Evolutionary conservation across 2,888 invertebrate species (phyloP), one percentile per base, ranked within the genome.

Genomic region (Polydrusus pterygomalis): DNA sequence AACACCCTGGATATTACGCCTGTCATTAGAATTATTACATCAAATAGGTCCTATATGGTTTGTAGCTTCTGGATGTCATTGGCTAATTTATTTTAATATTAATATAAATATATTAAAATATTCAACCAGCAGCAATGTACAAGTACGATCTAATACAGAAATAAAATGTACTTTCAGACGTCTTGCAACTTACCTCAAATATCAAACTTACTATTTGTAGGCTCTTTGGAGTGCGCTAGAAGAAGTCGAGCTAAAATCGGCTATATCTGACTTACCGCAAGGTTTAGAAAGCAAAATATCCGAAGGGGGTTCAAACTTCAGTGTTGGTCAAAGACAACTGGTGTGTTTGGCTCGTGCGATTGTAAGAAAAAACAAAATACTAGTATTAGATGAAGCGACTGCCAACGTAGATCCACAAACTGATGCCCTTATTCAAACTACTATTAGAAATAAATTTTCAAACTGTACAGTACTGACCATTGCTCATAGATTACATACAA

Each of bases 401-500:
- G 94, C 95, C 54, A 95, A 95, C 84, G 94, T 95, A 0, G 95
- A 95, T 87, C 93, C 92, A 0, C 91, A 92, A 76, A 95, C 95
- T 34, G 95, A 95, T 83, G 91, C 90, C 1, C 86, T 95, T 10
- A 95, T 96, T 79, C 95, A 96, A 84, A 89, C 88, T 20, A 94
- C 95, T 0, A 95, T 96, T 76, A 89, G 94, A 77, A 89, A 88
- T 63, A 94, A 94, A 85, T 95, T 95, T 84, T 89, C 89, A 0
- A 89, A 91, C n/a, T 95, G 95, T 85, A 95, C 95, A 0, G 95
- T 96, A 49, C 89, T 96, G 40, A 95, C 95, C 0, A 94, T 96
- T 60, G 96, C 96, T 30, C 96, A 96, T 87, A 90, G 96, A 56
- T 89, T 96, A 7, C 92, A 96, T 83, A 96, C 96, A 0, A 93